These are phyloP conservation scores for Falcunculus frontatus DNA, from an alignment of 2,113 vertebrate species.

Conservation along the genomic window DNA sequence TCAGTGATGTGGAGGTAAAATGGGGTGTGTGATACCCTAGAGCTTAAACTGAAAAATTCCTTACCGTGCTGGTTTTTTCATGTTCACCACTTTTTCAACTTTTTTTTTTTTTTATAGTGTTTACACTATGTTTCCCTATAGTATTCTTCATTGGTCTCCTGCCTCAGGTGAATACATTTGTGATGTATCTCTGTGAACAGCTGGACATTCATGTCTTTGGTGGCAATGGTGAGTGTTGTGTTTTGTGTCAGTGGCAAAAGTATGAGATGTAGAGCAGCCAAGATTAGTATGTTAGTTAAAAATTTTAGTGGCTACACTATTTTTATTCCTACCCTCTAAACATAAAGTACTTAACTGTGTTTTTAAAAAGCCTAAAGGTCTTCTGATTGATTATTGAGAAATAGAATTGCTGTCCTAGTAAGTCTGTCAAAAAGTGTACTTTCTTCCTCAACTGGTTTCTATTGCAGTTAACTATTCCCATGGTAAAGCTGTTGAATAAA, in stretches of 20 bases:
- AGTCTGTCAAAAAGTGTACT: neutral
- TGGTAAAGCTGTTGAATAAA: neutral
- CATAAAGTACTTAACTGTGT: neutral
- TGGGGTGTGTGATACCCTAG: neutral
- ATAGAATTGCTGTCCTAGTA: neutral
- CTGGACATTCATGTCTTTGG: conserved; percentile 98
- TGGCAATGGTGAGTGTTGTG: conserved; percentile 87
- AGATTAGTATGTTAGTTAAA: neutral
- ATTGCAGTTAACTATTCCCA: neutral
- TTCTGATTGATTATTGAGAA: neutral
- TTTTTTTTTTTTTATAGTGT: conserved; percentile 75
- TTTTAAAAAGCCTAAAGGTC: neutral
- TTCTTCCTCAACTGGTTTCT: neutral
- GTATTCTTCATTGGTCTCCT: conserved; percentile 97
- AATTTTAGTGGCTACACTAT: neutral
- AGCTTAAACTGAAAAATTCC: neutral
- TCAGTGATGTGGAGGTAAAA: neutral
- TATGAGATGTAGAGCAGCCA: neutral
- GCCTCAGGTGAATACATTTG: conserved; percentile 98
- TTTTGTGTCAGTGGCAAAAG: neutral
- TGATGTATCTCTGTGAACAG: conserved; percentile 98
- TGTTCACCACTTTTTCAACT: neutral
- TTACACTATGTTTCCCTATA: conserved; percentile 95
- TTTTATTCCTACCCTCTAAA: neutral
- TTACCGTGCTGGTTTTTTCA: neutral